Conservation (phyloP, 2,113 vertebrate genomes). For the Tiliqua scincoides region DNA sequence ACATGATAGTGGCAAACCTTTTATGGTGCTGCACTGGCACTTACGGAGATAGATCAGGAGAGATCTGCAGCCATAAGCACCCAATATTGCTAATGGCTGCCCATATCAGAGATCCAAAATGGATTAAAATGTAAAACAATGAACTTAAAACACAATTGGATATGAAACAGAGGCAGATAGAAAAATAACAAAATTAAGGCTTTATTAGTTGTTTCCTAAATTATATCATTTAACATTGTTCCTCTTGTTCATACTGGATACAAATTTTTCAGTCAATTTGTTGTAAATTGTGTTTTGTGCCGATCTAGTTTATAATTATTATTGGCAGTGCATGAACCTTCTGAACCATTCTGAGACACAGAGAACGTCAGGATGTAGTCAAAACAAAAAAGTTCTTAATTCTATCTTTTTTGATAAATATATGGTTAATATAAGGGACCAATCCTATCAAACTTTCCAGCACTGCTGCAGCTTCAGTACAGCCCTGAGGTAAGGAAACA, state of each 20-base stretch:
- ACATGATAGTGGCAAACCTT: no score
- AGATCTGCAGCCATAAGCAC: no score
- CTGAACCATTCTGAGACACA: background rate
- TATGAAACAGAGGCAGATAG: background rate
- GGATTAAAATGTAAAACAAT: background rate
- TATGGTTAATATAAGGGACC: background rate
- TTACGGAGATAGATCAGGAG: no score
- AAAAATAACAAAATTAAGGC: background rate
- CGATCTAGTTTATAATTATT: background rate
- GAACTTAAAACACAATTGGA: background rate
- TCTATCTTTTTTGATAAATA: background rate
- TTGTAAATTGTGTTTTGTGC: background rate
- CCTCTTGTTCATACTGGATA: background rate
- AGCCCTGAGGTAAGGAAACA: no score
- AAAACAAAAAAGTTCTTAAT: background rate
- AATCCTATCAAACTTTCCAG: no score
- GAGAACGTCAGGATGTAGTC: background rate
- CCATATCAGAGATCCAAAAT: background rate
- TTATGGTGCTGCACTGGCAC: no score
- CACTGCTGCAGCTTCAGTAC: no score
- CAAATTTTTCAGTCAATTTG: background rate
- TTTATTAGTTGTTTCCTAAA: slow-evolving; percentile 2
- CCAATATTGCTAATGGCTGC: no score
- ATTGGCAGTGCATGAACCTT: background rate
- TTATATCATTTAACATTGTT: background rate